These are phyloP conservation scores for Propithecus deckenii DNA, from an alignment of 2,797 vertebrate genomes.

Conservation along the genomic window DNA sequence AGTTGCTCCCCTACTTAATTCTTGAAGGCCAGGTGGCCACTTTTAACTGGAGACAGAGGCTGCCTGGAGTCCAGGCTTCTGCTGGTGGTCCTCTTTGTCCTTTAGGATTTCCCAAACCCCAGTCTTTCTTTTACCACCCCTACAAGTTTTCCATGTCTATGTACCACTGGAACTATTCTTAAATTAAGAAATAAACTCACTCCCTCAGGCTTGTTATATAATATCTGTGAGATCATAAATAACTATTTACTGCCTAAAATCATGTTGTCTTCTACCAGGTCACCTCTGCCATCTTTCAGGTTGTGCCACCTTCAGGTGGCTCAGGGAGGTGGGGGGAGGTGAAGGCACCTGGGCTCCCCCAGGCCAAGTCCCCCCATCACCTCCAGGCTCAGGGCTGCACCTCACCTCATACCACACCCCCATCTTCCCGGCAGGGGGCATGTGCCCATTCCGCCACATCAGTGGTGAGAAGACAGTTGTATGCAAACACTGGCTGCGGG, in stretches of 20 bases:
- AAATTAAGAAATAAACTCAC: neutral
- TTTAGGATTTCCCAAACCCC: neutral
- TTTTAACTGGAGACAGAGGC: neutral
- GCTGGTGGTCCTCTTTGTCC: neutral
- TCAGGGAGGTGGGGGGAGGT: neutral
- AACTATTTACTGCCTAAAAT: neutral
- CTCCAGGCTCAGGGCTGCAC: neutral
- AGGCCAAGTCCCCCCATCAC: neutral
- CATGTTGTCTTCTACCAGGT: neutral
- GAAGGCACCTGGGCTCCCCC: neutral
- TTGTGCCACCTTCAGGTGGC: neutral
- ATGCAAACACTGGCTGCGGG: constrained; percentile 98
- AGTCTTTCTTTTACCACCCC: neutral
- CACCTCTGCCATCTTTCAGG: neutral
- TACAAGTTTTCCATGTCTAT: neutral
- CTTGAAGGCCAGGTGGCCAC: neutral
- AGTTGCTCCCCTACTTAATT: neutral
- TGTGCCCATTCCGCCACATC: constrained; percentile 99
- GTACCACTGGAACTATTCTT: neutral
- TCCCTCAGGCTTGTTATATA: neutral
- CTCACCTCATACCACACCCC: neutral
- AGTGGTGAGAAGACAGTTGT: constrained; percentile 99
- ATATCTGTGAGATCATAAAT: neutral
- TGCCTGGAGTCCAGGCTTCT: neutral
- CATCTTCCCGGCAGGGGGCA: constrained; percentile 88